Evolutionary conservation across 2,797 vertebrate genomes (phyloP), one percentile per base, ranked within the genome.

Genomic region (Bufotes viridis): DNA sequence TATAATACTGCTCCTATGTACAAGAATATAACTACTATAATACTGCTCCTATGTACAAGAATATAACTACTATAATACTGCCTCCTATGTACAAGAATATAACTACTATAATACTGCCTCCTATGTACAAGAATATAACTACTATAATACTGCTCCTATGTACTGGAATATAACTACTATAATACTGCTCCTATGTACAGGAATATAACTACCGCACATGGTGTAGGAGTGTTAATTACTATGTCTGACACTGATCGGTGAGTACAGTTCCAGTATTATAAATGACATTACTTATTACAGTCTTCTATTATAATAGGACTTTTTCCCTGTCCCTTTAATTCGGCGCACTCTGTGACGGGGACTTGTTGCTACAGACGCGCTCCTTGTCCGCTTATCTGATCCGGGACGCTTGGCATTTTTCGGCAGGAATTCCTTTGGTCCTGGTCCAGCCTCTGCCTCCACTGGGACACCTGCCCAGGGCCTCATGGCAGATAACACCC

Each of bases 361-460:
- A 49, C 70, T 14, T 72, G 42, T n/a, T 7, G 63, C 22, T 78
- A 53, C 58, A 78, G 42, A 65, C 61, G 55, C 7, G 15, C 51
- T 78, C 29, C 34, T 85, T 78, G 84, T 67, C 51, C 22, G 17
- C 51, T 85, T 51, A 69, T 82, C 18, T 81, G 86, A 55, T 63
- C 58, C 6, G 12, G 70, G 18, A 76, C 34, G 34, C 53, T 82
- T 76, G 58, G 70, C 34, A 87, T 82, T 67, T 72, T 81, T 82
- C 69, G 17, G 7, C 15, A 51, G 29, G 57, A 87, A 87, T 87
- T 61, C 70, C 20, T 82, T 82, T 87, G 63, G 74, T 87, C 51
- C 24, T 15, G 24, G 65, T 60, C 57, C 67, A 87, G 53, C 22
- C 63, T 17, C 53, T 20, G 34, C 55, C 49, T 18, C 79, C 7